Conservation (phyloP, 2,888 invertebrate genomes). For the Trichopria drosophilae region DNA sequence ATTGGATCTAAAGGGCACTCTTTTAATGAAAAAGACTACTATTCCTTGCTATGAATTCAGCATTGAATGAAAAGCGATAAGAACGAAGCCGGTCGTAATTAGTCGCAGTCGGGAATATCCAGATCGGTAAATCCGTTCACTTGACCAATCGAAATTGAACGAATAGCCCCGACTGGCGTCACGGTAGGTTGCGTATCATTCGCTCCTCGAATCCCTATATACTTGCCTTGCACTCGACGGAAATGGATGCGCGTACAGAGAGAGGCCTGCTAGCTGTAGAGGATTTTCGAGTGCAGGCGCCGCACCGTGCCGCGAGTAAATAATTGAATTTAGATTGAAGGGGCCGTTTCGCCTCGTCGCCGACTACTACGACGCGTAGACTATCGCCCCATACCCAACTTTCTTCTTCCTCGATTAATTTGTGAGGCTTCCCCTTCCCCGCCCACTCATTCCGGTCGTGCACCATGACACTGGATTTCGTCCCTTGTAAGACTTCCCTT, state of each 20-base stretch:
- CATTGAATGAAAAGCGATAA: too few species aligned
- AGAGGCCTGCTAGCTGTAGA: conserved; percentile 17
- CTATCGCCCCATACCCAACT: conserved; percentile 2
- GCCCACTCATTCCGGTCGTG: not conserved
- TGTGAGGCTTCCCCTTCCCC: conserved; percentile 48
- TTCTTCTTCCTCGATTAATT: conserved; percentile 53
- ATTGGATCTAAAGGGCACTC: too few species aligned
- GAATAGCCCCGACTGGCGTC: too few species aligned
- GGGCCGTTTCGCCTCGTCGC: conserved; percentile 7
- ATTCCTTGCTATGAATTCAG: too few species aligned
- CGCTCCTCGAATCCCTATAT: too few species aligned
- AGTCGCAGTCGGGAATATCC: too few species aligned
- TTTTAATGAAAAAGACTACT: too few species aligned
- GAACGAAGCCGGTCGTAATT: too few species aligned
- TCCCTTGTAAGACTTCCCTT: conserved; percentile 29
- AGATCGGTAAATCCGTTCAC: too few species aligned
- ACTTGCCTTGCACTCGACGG: conserved; percentile 8
- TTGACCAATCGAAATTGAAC: too few species aligned
- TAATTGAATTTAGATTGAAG: conserved; percentile 56
- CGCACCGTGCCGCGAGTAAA: conserved; percentile 39
- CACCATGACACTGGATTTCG: conserved; percentile 22
- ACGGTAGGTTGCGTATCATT: too few species aligned
- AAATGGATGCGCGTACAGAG: conserved; percentile 20
- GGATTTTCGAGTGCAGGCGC: conserved; percentile 41
- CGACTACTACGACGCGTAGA: conserved; percentile 1